Evolutionary conservation across 2,797 vertebrate species (phyloP), one percentile per base, ranked within the genome.

Genomic region (Pseudochirops cupreus): DNA sequence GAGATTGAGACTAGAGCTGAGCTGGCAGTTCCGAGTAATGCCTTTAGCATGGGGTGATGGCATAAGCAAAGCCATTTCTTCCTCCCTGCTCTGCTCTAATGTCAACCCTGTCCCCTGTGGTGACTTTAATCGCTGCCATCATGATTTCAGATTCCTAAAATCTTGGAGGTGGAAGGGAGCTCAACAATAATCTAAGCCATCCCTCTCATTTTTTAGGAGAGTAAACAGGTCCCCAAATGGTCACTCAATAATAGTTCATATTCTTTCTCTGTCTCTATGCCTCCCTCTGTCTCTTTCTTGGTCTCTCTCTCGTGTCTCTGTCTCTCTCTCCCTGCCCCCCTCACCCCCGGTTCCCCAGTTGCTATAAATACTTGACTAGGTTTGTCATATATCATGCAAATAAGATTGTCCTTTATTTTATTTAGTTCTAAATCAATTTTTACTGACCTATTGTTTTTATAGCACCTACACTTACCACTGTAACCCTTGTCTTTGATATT

Each of bases 11-110:
- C 7, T 21, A 18, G 18, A 74, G 6, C 18, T 39, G 67, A 21
- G 5, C 13, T 33, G n/a, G n/a, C 67, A 74, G n/a, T 74, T 74
- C 16, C 6, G 4, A n/a, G 33, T n/a, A 9, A 74, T 74, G 67
- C 26, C n/a, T 39, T 74, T 74, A 39, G n/a, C 52, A 56, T 92
- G 62, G 94, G 91, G 13, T 92, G 91, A 29, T 90, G 89, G 58
- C 50, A 39, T 58, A 82, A 10, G 29, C 5, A 90, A 33, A n/a
- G 58, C 14, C 24, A 92, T 13, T 67, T 29, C 39, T 59, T 89
- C 16, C 3, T 74, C 16, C 5, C 2, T 67, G 54, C 31, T 57
- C 16, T 39, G n/a, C 5, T 82, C 16, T 82, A 82, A 39, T 82
- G 67, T n/a, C 24, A 67, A 82, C 67, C 10, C n/a, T n/a, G 16